Percentiles rank a stretch among this genome's conserved stretches.
Evolutionary conservation across 2,113 vertebrate species (phyloP).

Genomic region (Microtus oregoni): DNA sequence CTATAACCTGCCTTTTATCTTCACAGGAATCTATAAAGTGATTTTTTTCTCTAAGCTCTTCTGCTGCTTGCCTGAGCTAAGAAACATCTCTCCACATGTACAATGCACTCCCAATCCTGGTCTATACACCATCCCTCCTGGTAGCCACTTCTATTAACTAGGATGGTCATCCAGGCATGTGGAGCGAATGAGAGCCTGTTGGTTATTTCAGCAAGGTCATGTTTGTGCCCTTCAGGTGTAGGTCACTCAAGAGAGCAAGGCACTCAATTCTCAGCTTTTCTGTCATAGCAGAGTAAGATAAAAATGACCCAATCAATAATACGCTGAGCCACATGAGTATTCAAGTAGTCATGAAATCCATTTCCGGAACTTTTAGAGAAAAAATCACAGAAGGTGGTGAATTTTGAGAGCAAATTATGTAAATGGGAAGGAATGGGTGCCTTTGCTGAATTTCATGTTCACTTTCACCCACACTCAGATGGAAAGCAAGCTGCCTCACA

Average conservation of each 20-base stretch:
- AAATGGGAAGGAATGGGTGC: neutral
- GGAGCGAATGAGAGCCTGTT: neutral
- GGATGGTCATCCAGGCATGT: neutral
- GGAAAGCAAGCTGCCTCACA: slow-evolving; percentile 36
- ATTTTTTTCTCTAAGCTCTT: neutral
- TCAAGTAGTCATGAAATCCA: neutral
- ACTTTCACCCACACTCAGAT: slow-evolving; percentile 66
- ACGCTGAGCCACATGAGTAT: neutral
- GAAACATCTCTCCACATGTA: neutral
- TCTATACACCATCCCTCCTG: neutral
- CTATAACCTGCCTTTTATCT: neutral
- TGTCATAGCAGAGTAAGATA: neutral
- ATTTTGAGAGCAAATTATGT: neutral
- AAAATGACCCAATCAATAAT: neutral
- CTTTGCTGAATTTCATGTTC: slow-evolving; percentile 38
- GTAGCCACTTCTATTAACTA: neutral
- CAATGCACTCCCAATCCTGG: neutral
- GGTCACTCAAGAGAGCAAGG: neutral
- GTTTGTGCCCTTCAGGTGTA: neutral
- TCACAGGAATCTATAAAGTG: neutral
- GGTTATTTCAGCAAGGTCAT: neutral
- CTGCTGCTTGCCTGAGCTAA: neutral
- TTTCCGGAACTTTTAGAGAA: neutral
- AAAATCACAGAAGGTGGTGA: neutral
- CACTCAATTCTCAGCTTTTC: neutral